These are phyloP conservation scores for Cheilosia scutellata DNA, from an alignment of 2,888 invertebrate genomes.

Conservation along the genomic window DNA sequence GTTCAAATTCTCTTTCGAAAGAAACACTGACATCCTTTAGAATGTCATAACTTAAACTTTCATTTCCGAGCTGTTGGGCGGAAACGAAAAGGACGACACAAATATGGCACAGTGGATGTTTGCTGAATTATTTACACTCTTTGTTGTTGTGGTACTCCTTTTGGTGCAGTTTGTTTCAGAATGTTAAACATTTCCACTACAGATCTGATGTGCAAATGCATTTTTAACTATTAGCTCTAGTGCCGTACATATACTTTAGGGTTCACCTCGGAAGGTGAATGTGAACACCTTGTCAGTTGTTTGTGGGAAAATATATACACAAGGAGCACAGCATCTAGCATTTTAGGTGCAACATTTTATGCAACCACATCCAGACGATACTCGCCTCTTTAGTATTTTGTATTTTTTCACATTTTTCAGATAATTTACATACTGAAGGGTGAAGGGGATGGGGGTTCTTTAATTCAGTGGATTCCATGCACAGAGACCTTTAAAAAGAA, in stretches of 20 bases:
- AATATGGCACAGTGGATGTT: not conserved
- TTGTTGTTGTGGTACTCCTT: not conserved
- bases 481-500: too few species aligned
- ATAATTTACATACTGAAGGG: too few species aligned
- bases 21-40: slow-evolving; percentile 19
- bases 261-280: not conserved
- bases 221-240: slow-evolving; percentile 38
- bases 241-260: not conserved
- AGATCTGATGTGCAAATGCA: slow-evolving; percentile 9
- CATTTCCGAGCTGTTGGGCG: slow-evolving; percentile 12
- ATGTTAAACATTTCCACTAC: slow-evolving; percentile 6
- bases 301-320: not conserved
- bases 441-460: too few species aligned
- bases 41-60: slow-evolving; percentile 14
- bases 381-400: too few species aligned
- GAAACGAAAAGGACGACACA: not conserved
- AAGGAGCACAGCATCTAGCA: too few species aligned
- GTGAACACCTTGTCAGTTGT: not conserved
- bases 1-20: not conserved
- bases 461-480: too few species aligned
- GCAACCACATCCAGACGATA: too few species aligned
- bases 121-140: slow-evolving; percentile 34
- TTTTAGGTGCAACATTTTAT: too few species aligned
- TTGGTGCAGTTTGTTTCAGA: not conserved
- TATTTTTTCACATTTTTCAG: too few species aligned